Percentiles rank a stretch among this genome's conserved stretches.
Evolutionary conservation across 2,113 vertebrate species (phyloP).

Genomic region (Equus przewalskii): DNA sequence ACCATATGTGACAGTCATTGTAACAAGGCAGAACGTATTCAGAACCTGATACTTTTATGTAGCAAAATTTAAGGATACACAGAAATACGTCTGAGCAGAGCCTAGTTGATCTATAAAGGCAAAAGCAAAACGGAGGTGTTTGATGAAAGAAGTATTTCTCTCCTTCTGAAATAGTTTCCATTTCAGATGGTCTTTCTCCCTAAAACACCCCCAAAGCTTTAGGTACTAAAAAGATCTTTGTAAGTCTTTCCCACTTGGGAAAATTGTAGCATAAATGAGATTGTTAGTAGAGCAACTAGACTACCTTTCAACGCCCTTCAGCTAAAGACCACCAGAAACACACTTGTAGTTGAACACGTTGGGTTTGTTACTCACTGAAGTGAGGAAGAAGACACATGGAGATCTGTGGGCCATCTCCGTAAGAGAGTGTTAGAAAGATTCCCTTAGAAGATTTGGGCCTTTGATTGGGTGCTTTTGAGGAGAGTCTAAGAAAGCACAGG

Average conservation of each 20-base stretch:
- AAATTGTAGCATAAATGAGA: not conserved
- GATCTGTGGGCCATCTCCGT: not conserved
- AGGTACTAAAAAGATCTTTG: not conserved
- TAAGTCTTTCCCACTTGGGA: not conserved
- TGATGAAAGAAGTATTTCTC: not conserved
- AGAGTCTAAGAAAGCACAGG: not conserved
- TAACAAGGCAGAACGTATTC: constrained; percentile 22
- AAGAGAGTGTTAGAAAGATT: not conserved
- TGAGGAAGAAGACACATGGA: not conserved
- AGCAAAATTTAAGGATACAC: not conserved
- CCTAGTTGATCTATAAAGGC: not conserved
- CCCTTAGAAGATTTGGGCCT: not conserved
- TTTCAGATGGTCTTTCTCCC: not conserved
- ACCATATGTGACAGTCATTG: not conserved
- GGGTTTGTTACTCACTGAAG: not conserved
- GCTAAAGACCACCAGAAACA: not conserved
- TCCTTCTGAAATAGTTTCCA: not conserved
- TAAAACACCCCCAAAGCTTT: not conserved
- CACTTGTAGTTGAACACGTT: not conserved
- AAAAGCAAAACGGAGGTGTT: not conserved
- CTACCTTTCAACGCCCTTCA: not conserved
- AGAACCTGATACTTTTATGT: not conserved
- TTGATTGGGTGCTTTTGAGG: not conserved
- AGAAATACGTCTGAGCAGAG: constrained; percentile 29
- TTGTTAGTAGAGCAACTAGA: not conserved